Base-by-base conservation (phyloP, 2,113 vertebrate genomes). In the Coptodon bakossiorum region DNA sequence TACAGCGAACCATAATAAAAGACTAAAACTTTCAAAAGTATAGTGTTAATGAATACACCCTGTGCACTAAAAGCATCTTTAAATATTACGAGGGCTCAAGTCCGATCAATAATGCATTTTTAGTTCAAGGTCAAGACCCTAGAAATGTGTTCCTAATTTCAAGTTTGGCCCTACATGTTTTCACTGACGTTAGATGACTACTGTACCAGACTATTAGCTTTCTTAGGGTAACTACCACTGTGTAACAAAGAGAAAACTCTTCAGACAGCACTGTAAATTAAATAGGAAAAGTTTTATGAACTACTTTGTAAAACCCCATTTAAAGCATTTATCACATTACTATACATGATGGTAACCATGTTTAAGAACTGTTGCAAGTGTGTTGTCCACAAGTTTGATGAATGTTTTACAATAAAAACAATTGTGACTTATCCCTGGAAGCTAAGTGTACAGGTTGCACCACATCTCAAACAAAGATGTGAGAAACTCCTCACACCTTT, bases 341-440 rank as follows among this genome's bases (percentile, higher is more conserved):
- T 27, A 0, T 57, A 13, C 12, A 27, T 14, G 3, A 22, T 16
- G 56, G 13, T 29, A 27, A 0, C 13, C 13, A 8, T 16, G 59
- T 17, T 63, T 63, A 34, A 16, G 16, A 63, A 34, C 7, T 34
- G 14, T 63, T 34, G 29, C 2, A 3, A 61, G 8, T 34, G 5
- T 63, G 16, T 34, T 34, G 14, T 63, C 3, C 29, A 10, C 29
- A 61, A 34, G 1, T 27, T 17, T 63, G 13, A 61, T 61, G 5
- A 57, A 13, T 57, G 6, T 27, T 7, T 4, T 14, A 17, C 57
- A 19, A 61, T 17, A 34, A 24, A 2, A 1, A 4, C 14, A 24
- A 43, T 45, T 27, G 13, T 27, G 38, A 43, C 66, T 43, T 43
- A 24, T 43, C 22, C 5, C 36, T 24, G 11, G 19, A 43, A 43